These are phyloP conservation scores for Heteromurus nitidus DNA, from an alignment of 2,888 invertebrate genomes.

Conservation along the genomic window DNA sequence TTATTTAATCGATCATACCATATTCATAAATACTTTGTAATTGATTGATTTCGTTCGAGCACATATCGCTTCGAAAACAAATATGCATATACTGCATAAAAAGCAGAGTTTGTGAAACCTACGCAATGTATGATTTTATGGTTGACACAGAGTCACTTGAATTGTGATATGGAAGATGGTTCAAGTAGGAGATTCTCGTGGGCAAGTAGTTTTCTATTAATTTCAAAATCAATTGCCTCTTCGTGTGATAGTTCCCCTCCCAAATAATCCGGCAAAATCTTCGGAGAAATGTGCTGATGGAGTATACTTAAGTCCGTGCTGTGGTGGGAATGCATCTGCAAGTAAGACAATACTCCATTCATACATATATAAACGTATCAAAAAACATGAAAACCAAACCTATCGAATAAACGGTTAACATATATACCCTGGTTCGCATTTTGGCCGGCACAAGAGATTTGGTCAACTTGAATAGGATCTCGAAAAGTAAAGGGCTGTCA, in stretches of 20 bases:
- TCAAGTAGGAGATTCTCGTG: neutral
- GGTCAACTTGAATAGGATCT: neutral
- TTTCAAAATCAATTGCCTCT: neutral
- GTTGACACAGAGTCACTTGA: too few species aligned
- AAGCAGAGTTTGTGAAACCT: too few species aligned
- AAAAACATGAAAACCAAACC: neutral
- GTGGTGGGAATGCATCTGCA: neutral
- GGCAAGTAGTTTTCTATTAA: neutral
- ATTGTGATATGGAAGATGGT: too few species aligned
- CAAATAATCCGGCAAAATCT: neutral
- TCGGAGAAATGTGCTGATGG: neutral
- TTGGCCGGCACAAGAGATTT: neutral
- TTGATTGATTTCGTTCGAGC: too few species aligned
- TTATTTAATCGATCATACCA: too few species aligned
- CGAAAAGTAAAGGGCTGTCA: neutral
- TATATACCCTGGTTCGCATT: too few species aligned
- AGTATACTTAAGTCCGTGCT: neutral
- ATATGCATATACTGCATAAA: too few species aligned
- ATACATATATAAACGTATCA: neutral
- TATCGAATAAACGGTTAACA: neutral
- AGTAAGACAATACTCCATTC: neutral
- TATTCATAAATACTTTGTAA: too few species aligned
- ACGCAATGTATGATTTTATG: too few species aligned
- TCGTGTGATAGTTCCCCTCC: neutral
- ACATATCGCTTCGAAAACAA: too few species aligned